A percentile compares a stretch with the other conserved stretches of the same genome.
These are phyloP conservation scores for Drosophila takahashii DNA, from an alignment of 1,140 invertebrate species.

Conservation along the genomic window DNA sequence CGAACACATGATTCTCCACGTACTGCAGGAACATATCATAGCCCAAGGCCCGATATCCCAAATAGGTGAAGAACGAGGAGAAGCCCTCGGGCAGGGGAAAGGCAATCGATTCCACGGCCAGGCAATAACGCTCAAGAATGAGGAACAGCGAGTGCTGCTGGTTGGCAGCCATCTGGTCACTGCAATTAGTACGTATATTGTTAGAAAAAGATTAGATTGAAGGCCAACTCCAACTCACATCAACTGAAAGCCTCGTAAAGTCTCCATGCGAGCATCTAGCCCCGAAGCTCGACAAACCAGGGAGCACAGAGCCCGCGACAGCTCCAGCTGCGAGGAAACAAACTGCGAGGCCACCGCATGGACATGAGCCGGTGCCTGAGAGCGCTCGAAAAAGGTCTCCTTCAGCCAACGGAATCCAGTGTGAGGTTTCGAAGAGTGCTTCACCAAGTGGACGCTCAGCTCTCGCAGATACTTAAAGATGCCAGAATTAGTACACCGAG, in stretches of 20 bases:
- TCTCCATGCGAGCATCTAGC: slow-evolving; percentile 88
- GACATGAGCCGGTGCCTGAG: slow-evolving; percentile 89
- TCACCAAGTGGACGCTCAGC: slow-evolving; percentile 92
- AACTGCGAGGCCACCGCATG: slow-evolving; percentile 93
- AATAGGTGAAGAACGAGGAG: slow-evolving; percentile 93
- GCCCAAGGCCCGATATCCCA: slow-evolving; percentile 91
- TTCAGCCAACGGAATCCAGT: slow-evolving; percentile 84
- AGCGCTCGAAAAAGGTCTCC: slow-evolving; percentile 84
- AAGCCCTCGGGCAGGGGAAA: slow-evolving; percentile 94
- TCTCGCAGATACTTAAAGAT: slow-evolving; percentile 90
- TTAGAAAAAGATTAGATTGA: too few species aligned
- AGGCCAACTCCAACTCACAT: slow-evolving; percentile 86
- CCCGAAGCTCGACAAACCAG: slow-evolving; percentile 89
- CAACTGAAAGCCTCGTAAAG: slow-evolving; percentile 90
- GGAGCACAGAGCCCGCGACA: slow-evolving; percentile 90
- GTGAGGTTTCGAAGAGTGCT: slow-evolving; percentile 86
- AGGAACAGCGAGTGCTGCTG: slow-evolving; percentile 90
- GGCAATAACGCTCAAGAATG: slow-evolving; percentile 90
- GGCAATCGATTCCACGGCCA: slow-evolving; percentile 91
- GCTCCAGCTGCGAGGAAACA: slow-evolving; percentile 91
- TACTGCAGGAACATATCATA: slow-evolving; percentile 92
- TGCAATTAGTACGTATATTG: slow-evolving; percentile 80
- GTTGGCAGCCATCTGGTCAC: slow-evolving; percentile 89
- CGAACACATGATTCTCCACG: slow-evolving; percentile 91
- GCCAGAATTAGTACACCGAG: too few species aligned